These are phyloP conservation scores for Clusia tigrina DNA, from an alignment of 2,888 invertebrate genomes.

Conservation along the genomic window DNA sequence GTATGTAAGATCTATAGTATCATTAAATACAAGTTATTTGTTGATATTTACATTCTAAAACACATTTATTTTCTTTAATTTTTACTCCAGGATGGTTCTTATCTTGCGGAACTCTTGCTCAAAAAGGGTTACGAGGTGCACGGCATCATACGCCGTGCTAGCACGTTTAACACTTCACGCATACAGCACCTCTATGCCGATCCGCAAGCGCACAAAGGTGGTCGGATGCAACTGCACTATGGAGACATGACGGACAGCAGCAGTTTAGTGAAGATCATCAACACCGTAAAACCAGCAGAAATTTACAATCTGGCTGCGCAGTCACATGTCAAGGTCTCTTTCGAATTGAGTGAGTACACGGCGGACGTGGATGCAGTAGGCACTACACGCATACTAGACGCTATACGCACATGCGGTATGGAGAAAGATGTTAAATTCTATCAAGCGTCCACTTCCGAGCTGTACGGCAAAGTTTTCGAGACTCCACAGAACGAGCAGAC, in stretches of 20 bases:
- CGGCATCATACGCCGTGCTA: conserved; percentile 92
- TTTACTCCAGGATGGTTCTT: conserved; percentile 88
- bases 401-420: conserved; percentile 87
- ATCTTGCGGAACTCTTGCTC: conserved; percentile 91
- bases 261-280: conserved; percentile 87
- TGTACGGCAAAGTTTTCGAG: conserved; percentile 92
- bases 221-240: conserved; percentile 93
- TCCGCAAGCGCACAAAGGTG: conserved; percentile 86
- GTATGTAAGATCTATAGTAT: no score
- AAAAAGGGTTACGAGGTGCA: conserved; percentile 94
- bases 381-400: conserved; percentile 88
- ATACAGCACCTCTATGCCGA: conserved; percentile 96
- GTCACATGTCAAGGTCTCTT: conserved; percentile 98
- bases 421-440: conserved; percentile 86
- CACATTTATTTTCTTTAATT: no score
- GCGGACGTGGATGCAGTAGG: conserved; percentile 98
- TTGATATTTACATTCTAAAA: no score
- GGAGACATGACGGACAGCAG: conserved; percentile 99
- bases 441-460: conserved; percentile 95
- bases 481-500: conserved; percentile 94
- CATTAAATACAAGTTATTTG: no score
- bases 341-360: conserved; percentile 98
- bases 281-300: conserved; percentile 77
- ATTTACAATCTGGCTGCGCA: conserved; percentile 99
- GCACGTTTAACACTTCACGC: conserved; percentile 95